A percentile compares a stretch with the other conserved stretches of the same genome.
Evolutionary conservation across 2,888 invertebrate species (phyloP).

Genomic region (Odontocolon sp.): DNA sequence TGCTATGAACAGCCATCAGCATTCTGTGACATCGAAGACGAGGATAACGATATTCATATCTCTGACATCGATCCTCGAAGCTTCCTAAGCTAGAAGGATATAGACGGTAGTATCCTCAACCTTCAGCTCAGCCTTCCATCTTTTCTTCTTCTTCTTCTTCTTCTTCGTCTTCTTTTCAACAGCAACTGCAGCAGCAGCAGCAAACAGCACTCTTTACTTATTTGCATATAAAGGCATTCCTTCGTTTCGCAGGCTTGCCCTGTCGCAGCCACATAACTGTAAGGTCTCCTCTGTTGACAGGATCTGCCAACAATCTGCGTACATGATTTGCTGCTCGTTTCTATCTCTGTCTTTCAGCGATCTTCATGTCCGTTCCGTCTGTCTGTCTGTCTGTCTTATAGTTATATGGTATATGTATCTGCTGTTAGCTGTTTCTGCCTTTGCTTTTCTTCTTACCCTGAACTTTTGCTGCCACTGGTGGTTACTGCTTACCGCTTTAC

Average conservation of each 20-base stretch:
- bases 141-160: constrained; percentile 55
- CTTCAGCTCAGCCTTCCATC: constrained; percentile 61
- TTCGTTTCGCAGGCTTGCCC: constrained; percentile 72
- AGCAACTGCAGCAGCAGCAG: constrained; percentile 50
- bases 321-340: constrained; percentile 77
- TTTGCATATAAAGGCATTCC: constrained; percentile 81
- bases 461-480: not conserved
- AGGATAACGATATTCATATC: constrained; percentile 72
- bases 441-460: constrained; percentile 17
- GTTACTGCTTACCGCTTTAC: no score
- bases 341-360: constrained; percentile 28
- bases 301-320: constrained; percentile 80
- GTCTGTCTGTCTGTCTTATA: constrained; percentile 3
- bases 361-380: not conserved
- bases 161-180: constrained; percentile 42
- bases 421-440: constrained; percentile 17
- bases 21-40: constrained; percentile 54
- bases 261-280: constrained; percentile 78
- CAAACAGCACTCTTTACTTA: constrained; percentile 67
- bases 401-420: not conserved
- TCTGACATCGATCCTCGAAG: constrained; percentile 75
- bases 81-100: constrained; percentile 54
- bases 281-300: constrained; percentile 78
- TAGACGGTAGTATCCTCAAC: constrained; percentile 44
- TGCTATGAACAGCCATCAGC: constrained; percentile 3